A percentile compares a stretch with the other conserved stretches of the same genome.
Evolutionary conservation across 2,113 vertebrate species (phyloP).

Genomic region (Hippopotamus amphibius): DNA sequence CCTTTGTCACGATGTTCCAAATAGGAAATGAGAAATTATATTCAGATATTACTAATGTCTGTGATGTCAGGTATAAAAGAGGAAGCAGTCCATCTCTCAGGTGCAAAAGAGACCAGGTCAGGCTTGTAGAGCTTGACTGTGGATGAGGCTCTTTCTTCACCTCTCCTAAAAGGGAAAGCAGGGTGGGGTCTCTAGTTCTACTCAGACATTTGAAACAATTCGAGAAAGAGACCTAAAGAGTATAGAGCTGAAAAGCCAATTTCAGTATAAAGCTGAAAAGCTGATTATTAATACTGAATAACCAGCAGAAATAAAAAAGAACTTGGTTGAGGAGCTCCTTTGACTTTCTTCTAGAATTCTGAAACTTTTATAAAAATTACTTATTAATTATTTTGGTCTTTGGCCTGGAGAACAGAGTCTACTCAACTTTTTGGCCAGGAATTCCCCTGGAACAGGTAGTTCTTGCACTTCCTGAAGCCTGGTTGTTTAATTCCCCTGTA

Average conservation of each 20-base stretch:
- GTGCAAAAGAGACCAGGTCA: background rate
- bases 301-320: background rate
- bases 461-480: background rate
- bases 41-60: background rate
- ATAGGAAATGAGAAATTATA: background rate
- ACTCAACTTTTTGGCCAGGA: background rate
- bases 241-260: background rate
- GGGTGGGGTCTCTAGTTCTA: background rate
- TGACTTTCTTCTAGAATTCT: background rate
- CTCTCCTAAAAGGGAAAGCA: background rate
- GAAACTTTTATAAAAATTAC: background rate
- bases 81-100: background rate
- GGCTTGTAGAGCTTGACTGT: background rate
- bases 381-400: slow-evolving; percentile 43
- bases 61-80: background rate
- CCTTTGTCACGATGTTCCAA: background rate
- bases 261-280: background rate
- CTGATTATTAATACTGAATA: background rate
- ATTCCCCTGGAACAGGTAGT: background rate
- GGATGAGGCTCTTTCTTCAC: background rate
- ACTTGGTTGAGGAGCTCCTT: background rate
- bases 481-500: background rate
- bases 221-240: background rate
- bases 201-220: background rate
- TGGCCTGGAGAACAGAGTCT: slow-evolving; percentile 5